phyloP scores from a whole-genome alignment of 2,113 vertebrate species.

The Vidua chalybeata region DNA sequence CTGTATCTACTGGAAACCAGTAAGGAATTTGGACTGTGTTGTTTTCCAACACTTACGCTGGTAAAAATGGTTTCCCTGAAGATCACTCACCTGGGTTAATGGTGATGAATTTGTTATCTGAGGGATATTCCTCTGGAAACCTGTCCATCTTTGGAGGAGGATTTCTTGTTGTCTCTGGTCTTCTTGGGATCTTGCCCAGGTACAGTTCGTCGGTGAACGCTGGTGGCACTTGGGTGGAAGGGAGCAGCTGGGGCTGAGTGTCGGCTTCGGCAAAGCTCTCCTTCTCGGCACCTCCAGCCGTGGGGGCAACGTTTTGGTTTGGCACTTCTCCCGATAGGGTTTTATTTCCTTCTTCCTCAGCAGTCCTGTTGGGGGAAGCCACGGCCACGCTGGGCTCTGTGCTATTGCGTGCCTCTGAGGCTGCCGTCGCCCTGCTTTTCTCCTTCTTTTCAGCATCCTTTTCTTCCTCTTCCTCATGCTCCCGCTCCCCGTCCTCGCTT shows the following conservation, averaged over 20 bases:
- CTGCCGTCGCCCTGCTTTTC: slow-evolving; percentile 52
- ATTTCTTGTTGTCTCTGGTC: slow-evolving; percentile 62
- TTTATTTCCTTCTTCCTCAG: slow-evolving; percentile 73
- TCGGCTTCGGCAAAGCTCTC: slow-evolving; percentile 1
- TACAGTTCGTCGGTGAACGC: slow-evolving; percentile 72
- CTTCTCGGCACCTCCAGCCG: slow-evolving; percentile 29
- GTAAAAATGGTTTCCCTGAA: rapidly evolving
- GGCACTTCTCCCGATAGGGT: slow-evolving; percentile 62
- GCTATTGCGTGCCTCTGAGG: neutral
- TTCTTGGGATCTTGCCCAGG: slow-evolving; percentile 56
- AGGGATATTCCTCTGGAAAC: slow-evolving; percentile 62
- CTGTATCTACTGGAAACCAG: neutral
- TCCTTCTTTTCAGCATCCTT: slow-evolving; percentile 80
- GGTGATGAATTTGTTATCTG: slow-evolving; percentile 82
- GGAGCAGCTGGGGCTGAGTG: slow-evolving; percentile 23
- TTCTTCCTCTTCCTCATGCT: slow-evolving; percentile 82
- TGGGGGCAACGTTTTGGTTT: slow-evolving; percentile 41
- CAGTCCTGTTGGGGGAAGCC: slow-evolving; percentile 61
- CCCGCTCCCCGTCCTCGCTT: slow-evolving; percentile 79
- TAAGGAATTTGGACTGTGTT: neutral
- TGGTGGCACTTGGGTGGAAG: slow-evolving; percentile 80
- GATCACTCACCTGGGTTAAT: slow-evolving; percentile 85
- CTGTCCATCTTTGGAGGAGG: slow-evolving; percentile 55
- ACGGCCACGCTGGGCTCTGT: neutral
- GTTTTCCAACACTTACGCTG: neutral